Conservation (phyloP, 2,797 vertebrate species). For the Platalea minor region DNA sequence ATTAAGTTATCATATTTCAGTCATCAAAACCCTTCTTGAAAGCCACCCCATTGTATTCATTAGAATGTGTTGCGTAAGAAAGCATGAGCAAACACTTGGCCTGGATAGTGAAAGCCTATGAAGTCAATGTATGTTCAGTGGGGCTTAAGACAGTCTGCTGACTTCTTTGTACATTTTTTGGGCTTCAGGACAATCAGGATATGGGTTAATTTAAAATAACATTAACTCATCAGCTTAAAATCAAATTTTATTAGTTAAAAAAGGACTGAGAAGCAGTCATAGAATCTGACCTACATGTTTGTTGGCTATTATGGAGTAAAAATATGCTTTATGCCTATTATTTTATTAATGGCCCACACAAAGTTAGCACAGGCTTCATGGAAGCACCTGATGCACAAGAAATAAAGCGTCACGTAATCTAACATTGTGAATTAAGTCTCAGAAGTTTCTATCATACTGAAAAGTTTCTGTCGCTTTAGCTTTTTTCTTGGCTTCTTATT, state of each 20-base stretch:
- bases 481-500: not conserved
- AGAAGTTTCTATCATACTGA: not conserved
- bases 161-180: not conserved
- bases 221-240: not conserved
- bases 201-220: not conserved
- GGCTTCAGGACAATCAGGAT: not conserved
- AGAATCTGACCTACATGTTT: not conserved
- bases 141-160: not conserved
- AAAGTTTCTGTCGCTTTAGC: not conserved
- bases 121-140: not conserved
- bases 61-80: not conserved
- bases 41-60: not conserved
- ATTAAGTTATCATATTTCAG: not conserved
- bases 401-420: not conserved
- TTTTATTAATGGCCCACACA: not conserved
- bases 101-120: not conserved
- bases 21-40: not conserved
- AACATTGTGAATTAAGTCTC: not conserved
- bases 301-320: not conserved
- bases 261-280: not conserved
- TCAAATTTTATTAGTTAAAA: not conserved
- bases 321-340: not conserved
- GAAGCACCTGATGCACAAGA: not conserved
- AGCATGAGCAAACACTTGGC: not conserved
- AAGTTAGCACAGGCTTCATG: not conserved